A percentile compares a stretch with the other conserved stretches of the same genome.
phyloP scores from a whole-genome alignment of 2,797 vertebrate species.

The Sarcoramphus papa region DNA sequence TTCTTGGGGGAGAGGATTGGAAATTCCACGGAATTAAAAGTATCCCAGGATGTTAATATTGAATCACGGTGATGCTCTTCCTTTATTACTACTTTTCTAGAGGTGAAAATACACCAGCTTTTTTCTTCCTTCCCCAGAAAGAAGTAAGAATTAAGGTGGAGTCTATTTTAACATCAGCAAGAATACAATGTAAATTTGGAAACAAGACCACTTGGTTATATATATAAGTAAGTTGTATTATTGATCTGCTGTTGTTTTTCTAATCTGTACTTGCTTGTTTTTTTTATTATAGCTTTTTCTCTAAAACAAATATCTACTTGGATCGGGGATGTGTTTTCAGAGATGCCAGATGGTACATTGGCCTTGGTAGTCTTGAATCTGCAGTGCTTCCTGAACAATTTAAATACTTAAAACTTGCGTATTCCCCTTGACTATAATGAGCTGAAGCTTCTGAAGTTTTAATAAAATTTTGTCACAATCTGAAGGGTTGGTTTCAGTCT shows the following conservation, averaged over 20 bases:
- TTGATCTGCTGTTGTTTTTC: neutral
- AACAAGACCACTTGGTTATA: neutral
- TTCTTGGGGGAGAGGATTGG: neutral
- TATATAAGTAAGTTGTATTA: neutral
- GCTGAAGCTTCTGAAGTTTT: neutral
- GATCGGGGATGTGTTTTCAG: neutral
- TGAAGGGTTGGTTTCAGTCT: neutral
- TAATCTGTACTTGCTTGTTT: neutral
- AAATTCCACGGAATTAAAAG: neutral
- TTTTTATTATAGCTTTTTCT: neutral
- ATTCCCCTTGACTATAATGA: neutral
- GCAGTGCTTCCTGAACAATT: neutral
- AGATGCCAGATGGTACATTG: neutral
- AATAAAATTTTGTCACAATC: neutral
- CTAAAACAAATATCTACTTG: neutral
- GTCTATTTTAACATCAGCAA: neutral
- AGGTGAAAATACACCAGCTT: neutral
- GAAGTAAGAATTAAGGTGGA: neutral
- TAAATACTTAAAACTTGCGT: neutral
- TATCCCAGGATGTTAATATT: neutral
- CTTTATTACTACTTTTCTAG: neutral
- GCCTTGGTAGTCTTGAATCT: neutral
- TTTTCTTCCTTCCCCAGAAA: neutral
- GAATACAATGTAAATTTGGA: neutral
- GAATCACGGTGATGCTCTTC: neutral